phyloP scores from a whole-genome alignment of 2,888 invertebrate species.

The Hirtodrosophila alboralis region DNA sequence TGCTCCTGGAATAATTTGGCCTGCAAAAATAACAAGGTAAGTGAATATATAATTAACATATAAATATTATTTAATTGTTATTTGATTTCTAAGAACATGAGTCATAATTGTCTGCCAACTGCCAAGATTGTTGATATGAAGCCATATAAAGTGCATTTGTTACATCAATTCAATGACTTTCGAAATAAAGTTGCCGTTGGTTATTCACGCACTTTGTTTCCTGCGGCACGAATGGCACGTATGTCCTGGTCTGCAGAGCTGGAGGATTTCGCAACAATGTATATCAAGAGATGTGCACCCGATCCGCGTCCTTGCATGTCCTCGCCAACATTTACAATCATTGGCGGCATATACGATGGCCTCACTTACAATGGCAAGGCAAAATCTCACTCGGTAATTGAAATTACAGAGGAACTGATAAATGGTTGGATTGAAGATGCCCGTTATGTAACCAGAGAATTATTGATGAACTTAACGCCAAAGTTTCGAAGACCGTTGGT shows the following conservation, averaged over 20 bases:
- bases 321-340: constrained; percentile 32
- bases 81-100: constrained; percentile 27
- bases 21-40: constrained; percentile 27
- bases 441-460: constrained; percentile 13
- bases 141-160: background rate
- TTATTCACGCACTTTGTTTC: constrained; percentile 18
- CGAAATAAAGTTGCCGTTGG: constrained; percentile 48
- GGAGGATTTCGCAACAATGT: constrained; percentile 33
- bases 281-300: constrained; percentile 20
- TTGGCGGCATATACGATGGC: constrained; percentile 37
- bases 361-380: constrained; percentile 6
- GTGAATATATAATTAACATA: constrained; percentile 4
- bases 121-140: constrained; percentile 8
- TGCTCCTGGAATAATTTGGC: constrained; percentile 49
- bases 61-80: too few relatives aligned
- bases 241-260: constrained; percentile 57
- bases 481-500: constrained; percentile 20
- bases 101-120: constrained; percentile 1
- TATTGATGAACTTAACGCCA: constrained; percentile 2
- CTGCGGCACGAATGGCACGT: constrained; percentile 53
- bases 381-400: background rate
- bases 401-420: constrained; percentile 12
- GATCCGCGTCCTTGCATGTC: constrained; percentile 36
- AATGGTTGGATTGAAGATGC: constrained; percentile 35
- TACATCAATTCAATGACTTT: constrained; percentile 36